phyloP scores from a whole-genome alignment of 2,888 invertebrate genomes.

The Leptinotarsa rubiginosa region DNA sequence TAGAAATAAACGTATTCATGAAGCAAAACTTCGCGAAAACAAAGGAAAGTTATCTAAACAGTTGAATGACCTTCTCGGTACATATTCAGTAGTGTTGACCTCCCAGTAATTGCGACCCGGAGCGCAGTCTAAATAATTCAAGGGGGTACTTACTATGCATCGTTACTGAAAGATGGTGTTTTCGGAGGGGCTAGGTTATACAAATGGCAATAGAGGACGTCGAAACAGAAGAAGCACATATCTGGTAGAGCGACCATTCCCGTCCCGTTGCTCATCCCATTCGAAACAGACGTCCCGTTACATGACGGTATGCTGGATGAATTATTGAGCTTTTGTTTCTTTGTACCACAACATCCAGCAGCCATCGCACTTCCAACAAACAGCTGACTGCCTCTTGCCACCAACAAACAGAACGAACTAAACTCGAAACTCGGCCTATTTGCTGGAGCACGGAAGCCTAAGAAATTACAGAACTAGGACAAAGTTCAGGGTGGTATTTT shows the following conservation, averaged over 20 bases:
- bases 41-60: constrained; percentile 51
- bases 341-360: constrained; percentile 91
- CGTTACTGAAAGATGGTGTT: constrained; percentile 92
- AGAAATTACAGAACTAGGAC: not conserved
- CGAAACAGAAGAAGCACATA: constrained; percentile 99
- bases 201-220: constrained; percentile 94
- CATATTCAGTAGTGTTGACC: not conserved
- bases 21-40: constrained; percentile 37
- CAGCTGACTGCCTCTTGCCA: constrained; percentile 8
- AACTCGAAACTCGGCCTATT: not conserved
- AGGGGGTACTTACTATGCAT: constrained; percentile 85
- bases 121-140: not conserved
- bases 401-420: constrained; percentile 7
- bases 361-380: constrained; percentile 72
- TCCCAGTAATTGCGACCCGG: not conserved
- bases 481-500: not conserved
- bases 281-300: constrained; percentile 61
- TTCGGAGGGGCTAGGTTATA: constrained; percentile 93
- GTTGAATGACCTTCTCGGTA: constrained; percentile 58
- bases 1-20: constrained; percentile 29
- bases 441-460: not conserved
- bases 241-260: constrained; percentile 86
- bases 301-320: constrained; percentile 62
- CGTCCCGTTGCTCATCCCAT: constrained; percentile 61
- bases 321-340: constrained; percentile 91